A percentile compares a stretch with the other conserved stretches of the same genome.
Conservation (phyloP, 2,888 invertebrate genomes). For the Alsophila aescularia region DNA sequence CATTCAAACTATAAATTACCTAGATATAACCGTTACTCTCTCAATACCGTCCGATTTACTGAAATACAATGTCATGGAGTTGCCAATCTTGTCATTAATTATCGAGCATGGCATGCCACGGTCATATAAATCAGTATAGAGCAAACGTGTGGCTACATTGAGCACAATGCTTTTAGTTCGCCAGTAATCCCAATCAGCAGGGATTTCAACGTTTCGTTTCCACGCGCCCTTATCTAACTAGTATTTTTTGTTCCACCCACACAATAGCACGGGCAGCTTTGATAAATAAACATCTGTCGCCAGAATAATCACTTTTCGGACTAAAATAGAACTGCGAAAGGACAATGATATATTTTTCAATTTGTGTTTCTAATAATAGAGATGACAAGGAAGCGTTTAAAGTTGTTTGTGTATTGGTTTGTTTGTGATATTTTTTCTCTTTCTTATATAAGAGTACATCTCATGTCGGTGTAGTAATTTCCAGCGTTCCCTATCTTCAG, state of each 20-base stretch:
- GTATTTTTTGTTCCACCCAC: slow-evolving; percentile 44
- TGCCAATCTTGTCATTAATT: too few species aligned
- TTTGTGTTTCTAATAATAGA: slow-evolving; percentile 15
- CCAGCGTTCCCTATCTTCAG: too few species aligned
- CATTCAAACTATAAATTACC: not conserved
- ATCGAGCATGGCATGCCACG: not conserved
- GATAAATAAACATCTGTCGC: slow-evolving; percentile 54
- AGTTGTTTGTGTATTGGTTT: not conserved
- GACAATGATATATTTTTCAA: slow-evolving; percentile 17
- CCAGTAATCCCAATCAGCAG: slow-evolving; percentile 70
- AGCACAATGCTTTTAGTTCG: slow-evolving; percentile 53
- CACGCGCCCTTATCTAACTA: slow-evolving; percentile 50
- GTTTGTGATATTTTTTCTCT: too few species aligned
- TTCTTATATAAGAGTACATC: too few species aligned
- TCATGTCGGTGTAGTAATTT: too few species aligned
- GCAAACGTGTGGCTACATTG: slow-evolving; percentile 20
- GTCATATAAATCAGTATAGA: slow-evolving; percentile 7
- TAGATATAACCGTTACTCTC: too few species aligned
- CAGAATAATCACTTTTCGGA: slow-evolving; percentile 37
- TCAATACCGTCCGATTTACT: not conserved
- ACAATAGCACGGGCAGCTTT: slow-evolving; percentile 47
- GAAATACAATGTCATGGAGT: not conserved
- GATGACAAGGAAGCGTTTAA: not conserved
- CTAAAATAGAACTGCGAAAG: slow-evolving; percentile 38
- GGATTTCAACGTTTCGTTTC: slow-evolving; percentile 67